Base-by-base conservation (phyloP, 2,797 vertebrate species). In the Orestias chungarensis region DNA sequence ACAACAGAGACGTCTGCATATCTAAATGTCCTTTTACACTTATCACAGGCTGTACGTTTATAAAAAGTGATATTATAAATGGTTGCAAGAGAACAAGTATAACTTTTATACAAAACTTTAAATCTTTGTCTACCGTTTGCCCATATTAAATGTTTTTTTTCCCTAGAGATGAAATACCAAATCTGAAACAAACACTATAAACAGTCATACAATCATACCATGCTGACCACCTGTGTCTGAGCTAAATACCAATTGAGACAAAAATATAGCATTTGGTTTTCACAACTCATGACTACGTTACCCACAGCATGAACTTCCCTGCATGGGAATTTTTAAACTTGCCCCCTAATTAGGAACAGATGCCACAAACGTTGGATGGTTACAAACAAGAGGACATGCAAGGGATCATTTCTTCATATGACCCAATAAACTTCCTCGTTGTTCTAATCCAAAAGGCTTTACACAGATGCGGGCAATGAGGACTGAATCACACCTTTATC, bases 271-370 rank as follows among this genome's bases (percentile, higher is more conserved):
- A 88, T 92, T 93, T 92, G 88, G 91, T 93, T 94, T 91, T 90
- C 92, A 93, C 92, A 94, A 91, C 91, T 93, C 92, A 94, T 89
- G 89, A 89, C 86, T 90, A 79, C 72, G 71, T 89, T 91, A 91
- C 84, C 92, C 87, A 72, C 84, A 76, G 87, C 69, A 76, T 92
- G 90, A 94, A 92, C 91, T 87, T 82, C 86, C 59, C 83, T 76
- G 12, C 83, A 76, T 87, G 87, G 87, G 86, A 88, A 83, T 88
- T 79, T 82, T 79, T 76, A n/a, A 88, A 82, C 83, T 76, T 74
- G 82, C 69, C 79, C 74, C 80, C 54, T 93, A 92, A 94, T 89
- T 83, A 82, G 86, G 90, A 81, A 90, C 94, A 94, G 90, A 94
- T 93, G 93, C 71, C 55, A 78, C 57, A 35, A 79, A 73, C 82